Base-by-base conservation (phyloP, 2,888 invertebrate genomes). In the Phortica magna region DNA sequence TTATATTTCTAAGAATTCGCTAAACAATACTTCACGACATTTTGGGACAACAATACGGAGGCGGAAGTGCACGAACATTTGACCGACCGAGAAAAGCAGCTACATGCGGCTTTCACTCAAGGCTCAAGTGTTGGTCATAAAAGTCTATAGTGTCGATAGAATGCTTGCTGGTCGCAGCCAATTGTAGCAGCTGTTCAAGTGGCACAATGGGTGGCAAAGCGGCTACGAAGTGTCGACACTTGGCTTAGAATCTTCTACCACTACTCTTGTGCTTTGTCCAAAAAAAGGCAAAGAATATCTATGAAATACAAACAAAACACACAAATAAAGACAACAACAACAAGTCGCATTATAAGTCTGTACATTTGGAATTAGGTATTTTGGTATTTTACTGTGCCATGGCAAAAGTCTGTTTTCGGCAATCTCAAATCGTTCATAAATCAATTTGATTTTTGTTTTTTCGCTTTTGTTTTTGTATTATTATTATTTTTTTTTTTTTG, bases 341-440 rank as follows among this genome's bases (percentile, higher is more conserved):
- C 31, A 31, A 31, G 31, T 4, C 31, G 5, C 31, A 31, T 31
- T 48, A n/a, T 9, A 48, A 48, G 48, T 14, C 9, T 48, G 48
- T 48, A 48, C 10, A 2, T 48, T 12, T 14, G 14, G 14, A 48
- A 48, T 48, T 12, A 48, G 3, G 14, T 12, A 48, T 48, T 2
- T 12, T 6, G 2, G 31, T 1, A 48, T 48, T 48, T 48, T 48
- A 48, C 4, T 48, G 14, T 48, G 48, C 48, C 48, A 48, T 48
- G 48, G 48, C 14, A 5, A 48, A 48, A 48, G 3, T 48, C 2
- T 75, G 59, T 78, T 84, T 84, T 82, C 80, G 78, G 42, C 73
- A 77, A 75, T 75, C 67, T 78, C 80, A 85, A 87, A 87, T 85
- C 84, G 83, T 79, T 81, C 78, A 84, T 88, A 87, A 88, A 87